Base-by-base conservation (phyloP, 2,888 invertebrate species). In the Limnephilus rhombicus region DNA sequence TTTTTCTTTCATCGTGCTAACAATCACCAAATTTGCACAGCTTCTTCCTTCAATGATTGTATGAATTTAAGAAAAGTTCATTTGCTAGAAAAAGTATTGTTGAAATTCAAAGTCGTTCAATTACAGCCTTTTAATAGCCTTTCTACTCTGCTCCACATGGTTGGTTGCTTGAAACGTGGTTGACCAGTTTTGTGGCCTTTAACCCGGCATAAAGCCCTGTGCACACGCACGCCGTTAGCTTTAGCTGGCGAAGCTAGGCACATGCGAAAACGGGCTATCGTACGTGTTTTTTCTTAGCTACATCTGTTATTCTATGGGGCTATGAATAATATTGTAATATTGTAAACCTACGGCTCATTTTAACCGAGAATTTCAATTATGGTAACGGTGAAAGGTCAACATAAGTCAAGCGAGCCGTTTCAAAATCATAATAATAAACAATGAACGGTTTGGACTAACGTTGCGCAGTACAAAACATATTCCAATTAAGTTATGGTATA, bases 331-430 rank as follows among this genome's bases (percentile, higher is more conserved):
- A 34, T 68, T 68, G 53, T 68, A 68, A 68, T 68, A 68, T 34
- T 3, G 83, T 83, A 41, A 83, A 83, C 83, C 41, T 83, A 83
- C 83, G 86, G 86, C 86, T 49, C 24, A 86, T 86, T 86, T 86
- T 45, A 86, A 86, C 86, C 29, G 86, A 88, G 89, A 89, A 81
- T 89, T 89, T 89, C 89, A 89, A 89, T 89, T 89, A 89, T 45
- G 81, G 45, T 89, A 89, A 89, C 89, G 89, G 89, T 15, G 5
- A 80, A 45, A 81, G 89, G 89, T 89, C 80, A 89, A 81, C 41
- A 24, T n/a, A 80, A 81, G 81, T 89, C 89, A 89, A 89, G 88
- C 53, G n/a, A 34, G 29, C 34, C 13, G 29, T 31, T 82, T 82
- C 31, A 34, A 82, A 82, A 82, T 82, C 82, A 82, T 34, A 34